Base-by-base conservation (phyloP, 2,113 vertebrate species). In the Phalacrocorax aristotelis region DNA sequence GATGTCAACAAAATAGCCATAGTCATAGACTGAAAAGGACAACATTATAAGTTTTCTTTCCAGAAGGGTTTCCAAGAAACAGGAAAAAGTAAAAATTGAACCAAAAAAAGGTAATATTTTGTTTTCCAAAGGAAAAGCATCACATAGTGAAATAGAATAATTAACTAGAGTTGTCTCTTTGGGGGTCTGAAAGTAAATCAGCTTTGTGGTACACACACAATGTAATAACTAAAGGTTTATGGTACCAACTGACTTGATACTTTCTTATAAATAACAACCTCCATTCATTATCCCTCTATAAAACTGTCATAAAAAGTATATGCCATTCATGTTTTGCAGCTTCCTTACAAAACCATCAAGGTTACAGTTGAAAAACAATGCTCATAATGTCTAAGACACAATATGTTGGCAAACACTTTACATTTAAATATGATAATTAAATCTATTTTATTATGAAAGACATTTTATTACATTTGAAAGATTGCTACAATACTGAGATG, bases 141-240 rank as follows among this genome's bases (percentile, higher is more conserved):
- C 19, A 22, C 51, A 58, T 17, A 70, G 3, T n/a, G 75, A 93
- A 84, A 87, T 69, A 15, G 13, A 86, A 55, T 83, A 86, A 83
- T 70, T 91, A 77, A 15, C 48, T 75, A 46, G 4, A 90, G 15
- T 27, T 72, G 4, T 70, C 64, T 68, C 11, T 58, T 64, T 87
- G 42, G 81, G 81, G 61, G 3, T 75, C 61, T 92, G 72, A 84
- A 87, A 88, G 26, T 65, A 86, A 87, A 90, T 81, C 57, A 93
- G 19, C 21, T 66, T 77, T 52, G 21, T 40, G 69, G 8, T 58
- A 78, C n/a, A 58, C 10, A 42, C 5, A 78, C 5, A 60, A 6
- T 36, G 23, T 38, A 89, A 68, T 93, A 95, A 76, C 52, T 66
- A n/a, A 96, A 95, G 57, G 25, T 94, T 92, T 96, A 83, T 79